phyloP scores from a whole-genome alignment of 1,140 invertebrate species.

The Aphelinus atriplicis region DNA sequence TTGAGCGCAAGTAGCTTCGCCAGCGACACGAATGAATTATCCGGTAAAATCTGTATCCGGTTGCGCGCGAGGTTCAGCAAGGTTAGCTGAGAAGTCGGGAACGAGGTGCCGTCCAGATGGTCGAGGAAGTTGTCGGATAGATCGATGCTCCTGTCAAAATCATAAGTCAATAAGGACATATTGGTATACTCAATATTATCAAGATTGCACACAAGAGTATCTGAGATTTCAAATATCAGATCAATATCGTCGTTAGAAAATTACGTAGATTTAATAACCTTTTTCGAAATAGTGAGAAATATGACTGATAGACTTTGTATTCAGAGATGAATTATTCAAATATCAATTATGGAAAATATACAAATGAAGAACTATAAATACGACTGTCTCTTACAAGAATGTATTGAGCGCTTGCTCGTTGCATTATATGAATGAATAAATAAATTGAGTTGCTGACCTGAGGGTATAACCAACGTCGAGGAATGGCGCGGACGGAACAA shows the following conservation, averaged over 20 bases:
- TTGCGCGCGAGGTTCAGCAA: constrained; percentile 83
- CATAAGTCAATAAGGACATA: not conserved
- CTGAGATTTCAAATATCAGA: too few species aligned
- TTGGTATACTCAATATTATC: not conserved
- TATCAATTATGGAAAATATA: too few species aligned
- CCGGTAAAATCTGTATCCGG: constrained; percentile 83
- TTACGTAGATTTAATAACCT: too few species aligned
- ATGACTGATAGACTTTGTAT: too few species aligned
- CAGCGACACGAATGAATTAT: constrained; percentile 88
- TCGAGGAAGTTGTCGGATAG: constrained; percentile 84
- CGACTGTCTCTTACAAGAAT: too few species aligned
- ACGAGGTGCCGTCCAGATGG: constrained; percentile 88
- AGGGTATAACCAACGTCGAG: constrained; percentile 80
- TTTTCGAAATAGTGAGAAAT: too few species aligned
- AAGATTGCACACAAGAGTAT: too few species aligned
- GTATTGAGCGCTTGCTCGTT: too few species aligned
- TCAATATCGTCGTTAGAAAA: not conserved
- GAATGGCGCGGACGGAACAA: constrained; percentile 77
- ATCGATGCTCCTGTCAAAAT: constrained; percentile 68
- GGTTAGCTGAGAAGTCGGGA: constrained; percentile 83
- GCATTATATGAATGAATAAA: too few species aligned
- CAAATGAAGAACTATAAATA: too few species aligned
- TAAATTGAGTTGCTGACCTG: constrained; percentile 60
- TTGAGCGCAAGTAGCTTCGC: constrained; percentile 81
- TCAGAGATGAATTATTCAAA: too few species aligned